phyloP scores from a whole-genome alignment of 2,797 vertebrate species.

The Carcharodon carcharias region DNA sequence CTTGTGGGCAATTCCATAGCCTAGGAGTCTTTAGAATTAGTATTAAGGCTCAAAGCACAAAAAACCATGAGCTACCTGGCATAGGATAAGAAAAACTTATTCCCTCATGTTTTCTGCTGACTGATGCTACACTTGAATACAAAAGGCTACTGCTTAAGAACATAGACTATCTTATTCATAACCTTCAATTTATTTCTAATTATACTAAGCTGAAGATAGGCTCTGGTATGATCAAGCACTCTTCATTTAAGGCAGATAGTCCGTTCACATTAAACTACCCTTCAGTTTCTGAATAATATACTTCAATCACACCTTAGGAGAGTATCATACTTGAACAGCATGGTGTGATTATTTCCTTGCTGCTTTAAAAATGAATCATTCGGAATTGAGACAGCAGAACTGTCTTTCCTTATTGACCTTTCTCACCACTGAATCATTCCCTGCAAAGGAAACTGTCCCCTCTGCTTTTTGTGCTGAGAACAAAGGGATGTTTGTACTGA shows the following conservation, averaged over 20 bases:
- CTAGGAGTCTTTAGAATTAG: not conserved
- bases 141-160: not conserved
- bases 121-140: slow-evolving; percentile 7
- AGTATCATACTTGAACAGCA: slow-evolving; percentile 19
- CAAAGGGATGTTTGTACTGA: not conserved
- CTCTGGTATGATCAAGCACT: slow-evolving; percentile 18
- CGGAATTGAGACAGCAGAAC: slow-evolving; percentile 6
- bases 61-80: not conserved
- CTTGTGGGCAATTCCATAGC: not conserved
- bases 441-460: not conserved
- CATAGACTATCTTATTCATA: slow-evolving; percentile 10
- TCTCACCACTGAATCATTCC: slow-evolving; percentile 20
- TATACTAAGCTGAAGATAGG: slow-evolving; percentile 17
- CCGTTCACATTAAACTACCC: not conserved
- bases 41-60: not conserved
- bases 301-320: not conserved
- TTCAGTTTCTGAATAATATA: slow-evolving; percentile 19
- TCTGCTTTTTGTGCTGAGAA: not conserved
- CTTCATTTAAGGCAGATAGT: not conserved
- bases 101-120: not conserved
- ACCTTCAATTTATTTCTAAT: not conserved
- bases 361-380: slow-evolving; percentile 8
- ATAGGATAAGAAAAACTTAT: slow-evolving; percentile 10
- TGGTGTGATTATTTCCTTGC: not conserved
- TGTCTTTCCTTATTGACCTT: slow-evolving; percentile 14